Evolutionary conservation across 2,797 vertebrate genomes (phyloP), one percentile per base, ranked within the genome.

Genomic region (Myoxocephalus aenaeus): DNA sequence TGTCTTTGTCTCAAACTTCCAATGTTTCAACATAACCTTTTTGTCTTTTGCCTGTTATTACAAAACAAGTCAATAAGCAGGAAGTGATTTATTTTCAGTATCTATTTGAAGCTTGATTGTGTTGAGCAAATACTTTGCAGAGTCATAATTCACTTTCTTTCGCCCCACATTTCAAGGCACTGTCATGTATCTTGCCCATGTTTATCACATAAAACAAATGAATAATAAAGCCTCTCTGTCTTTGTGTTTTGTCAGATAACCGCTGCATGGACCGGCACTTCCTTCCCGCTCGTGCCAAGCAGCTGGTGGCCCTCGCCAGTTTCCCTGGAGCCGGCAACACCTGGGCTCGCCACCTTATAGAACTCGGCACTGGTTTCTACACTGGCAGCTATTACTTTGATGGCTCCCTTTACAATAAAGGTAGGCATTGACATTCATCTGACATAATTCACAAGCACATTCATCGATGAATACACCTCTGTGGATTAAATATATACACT

Each of bases 361-460:
- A 99, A 91, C 81, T 99, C 22, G 97, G 97, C 84, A 99, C 97
- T 0, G 98, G 98, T 71, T 98, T 96, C 92, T 99, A 99, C 93
- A 99, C 97, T 0, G 98, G 98, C 90, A 99, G 98, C 92, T 99
- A 97, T 87, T 99, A 99, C 93, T 99, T 99, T 0, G 98, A 99
- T 1, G 98, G 97, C 7, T 99, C 98, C 9, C 96, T 99, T 57
- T 99, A 99, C 90, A 99, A 99, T 89, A 99, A 99, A 96, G 98
- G 98, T 97, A 86, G 17, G 48, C 51, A 12, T 67, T 13, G 0
- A 4, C 29, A 40, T 65, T 36, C 2, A 54, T 59, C 56, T 22
- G 25, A 67, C 9, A 50, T 36, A 0, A 51, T 38, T 61, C 72
- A 27, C 18, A 76, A 61, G 61, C 36, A 18, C 8, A 7, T 27